Evolutionary conservation across 2,113 vertebrate genomes (phyloP).

Genomic region (Romanogobio albipinnatus): DNA sequence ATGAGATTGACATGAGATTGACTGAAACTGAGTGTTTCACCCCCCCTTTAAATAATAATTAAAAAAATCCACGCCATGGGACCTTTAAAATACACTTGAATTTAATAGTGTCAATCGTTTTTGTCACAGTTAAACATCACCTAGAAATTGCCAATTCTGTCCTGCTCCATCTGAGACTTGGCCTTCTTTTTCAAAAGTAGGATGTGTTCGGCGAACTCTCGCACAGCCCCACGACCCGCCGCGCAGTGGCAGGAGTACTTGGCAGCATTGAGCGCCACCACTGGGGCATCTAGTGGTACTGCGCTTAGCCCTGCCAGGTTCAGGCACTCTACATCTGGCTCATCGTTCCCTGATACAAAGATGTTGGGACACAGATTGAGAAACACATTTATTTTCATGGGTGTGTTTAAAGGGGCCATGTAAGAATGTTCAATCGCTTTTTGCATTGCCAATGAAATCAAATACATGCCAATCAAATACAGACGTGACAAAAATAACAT

Average conservation of each 20-base stretch:
- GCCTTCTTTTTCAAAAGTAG: conserved; percentile 79
- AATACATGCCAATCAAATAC: no score
- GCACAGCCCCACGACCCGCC: conserved; percentile 81
- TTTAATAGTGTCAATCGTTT: no score
- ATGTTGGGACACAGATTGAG: neutral
- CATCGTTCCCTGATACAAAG: conserved; percentile 79
- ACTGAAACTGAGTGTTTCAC: no score
- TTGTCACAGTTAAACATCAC: no score
- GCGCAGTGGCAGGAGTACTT: conserved; percentile 79
- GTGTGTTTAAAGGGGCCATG: neutral
- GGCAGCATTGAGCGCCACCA: conserved; percentile 75
- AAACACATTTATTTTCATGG: neutral
- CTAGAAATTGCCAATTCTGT: conserved; percentile 42
- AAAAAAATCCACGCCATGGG: no score
- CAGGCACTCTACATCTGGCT: conserved; percentile 82
- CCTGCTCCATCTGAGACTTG: conserved; percentile 61
- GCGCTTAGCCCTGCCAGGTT: conserved; percentile 83
- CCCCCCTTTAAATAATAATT: no score
- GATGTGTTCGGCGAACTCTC: conserved; percentile 90
- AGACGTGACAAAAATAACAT: no score
- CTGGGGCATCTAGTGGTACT: conserved; percentile 79
- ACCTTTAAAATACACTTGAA: no score
- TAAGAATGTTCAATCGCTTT: no score
- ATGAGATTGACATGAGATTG: no score
- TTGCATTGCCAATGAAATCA: no score